Evolutionary conservation across 1,140 invertebrate species (phyloP).

Genomic region (Drosophila pseudoananassae): DNA sequence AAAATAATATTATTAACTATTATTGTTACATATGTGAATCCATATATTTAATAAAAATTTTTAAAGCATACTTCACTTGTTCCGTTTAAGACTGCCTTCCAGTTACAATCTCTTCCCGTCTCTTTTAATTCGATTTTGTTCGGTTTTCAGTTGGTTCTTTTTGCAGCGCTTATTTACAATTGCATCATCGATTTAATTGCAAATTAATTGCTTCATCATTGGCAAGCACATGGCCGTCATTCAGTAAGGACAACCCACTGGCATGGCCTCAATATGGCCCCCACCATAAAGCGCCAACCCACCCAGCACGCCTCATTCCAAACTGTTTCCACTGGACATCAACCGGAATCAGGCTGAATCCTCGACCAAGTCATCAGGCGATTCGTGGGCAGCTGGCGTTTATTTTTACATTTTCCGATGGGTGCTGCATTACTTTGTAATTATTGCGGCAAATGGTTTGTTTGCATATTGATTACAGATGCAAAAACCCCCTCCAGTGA

Average conservation of each 20-base stretch:
- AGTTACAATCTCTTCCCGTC: background rate
- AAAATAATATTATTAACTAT: no score
- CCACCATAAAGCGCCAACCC: slow-evolving; percentile 20
- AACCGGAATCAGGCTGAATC: slow-evolving; percentile 10
- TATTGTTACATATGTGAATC: no score
- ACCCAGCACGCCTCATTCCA: background rate
- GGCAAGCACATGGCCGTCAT: slow-evolving; percentile 58
- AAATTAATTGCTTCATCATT: slow-evolving; percentile 84
- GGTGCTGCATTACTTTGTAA: slow-evolving; percentile 76
- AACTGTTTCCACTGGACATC: slow-evolving; percentile 4
- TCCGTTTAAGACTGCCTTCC: background rate
- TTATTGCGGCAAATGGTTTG: slow-evolving; percentile 80
- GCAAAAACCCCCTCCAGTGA: slow-evolving; percentile 64
- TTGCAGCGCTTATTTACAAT: slow-evolving; percentile 68
- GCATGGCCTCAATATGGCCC: slow-evolving; percentile 55
- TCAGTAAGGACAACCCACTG: slow-evolving; percentile 14
- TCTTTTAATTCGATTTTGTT: background rate
- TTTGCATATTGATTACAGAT: slow-evolving; percentile 81
- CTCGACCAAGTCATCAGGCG: slow-evolving; percentile 58
- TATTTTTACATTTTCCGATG: slow-evolving; percentile 73
- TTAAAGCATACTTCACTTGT: background rate
- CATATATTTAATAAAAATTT: background rate
- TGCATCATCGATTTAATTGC: slow-evolving; percentile 82
- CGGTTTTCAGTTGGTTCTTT: slow-evolving; percentile 51
- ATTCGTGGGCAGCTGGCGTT: slow-evolving; percentile 67